Conservation (phyloP, 2,888 invertebrate genomes). For the Acanthosepion lycidas region DNA sequence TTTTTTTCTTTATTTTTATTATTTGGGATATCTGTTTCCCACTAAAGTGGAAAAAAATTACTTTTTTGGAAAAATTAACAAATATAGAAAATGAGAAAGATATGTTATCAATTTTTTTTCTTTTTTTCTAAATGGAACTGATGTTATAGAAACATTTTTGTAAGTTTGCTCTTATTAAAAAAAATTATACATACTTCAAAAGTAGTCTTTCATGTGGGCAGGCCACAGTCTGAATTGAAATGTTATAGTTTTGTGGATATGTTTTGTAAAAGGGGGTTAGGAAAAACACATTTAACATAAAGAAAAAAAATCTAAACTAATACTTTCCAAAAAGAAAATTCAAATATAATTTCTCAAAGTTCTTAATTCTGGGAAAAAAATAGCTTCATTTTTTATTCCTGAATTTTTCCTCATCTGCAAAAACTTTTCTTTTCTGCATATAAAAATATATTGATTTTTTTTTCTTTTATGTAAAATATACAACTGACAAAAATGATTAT, state of each 20-base stretch:
- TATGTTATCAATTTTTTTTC: background rate
- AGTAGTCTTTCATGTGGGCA: constrained; percentile 33
- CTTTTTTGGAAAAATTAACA: background rate
- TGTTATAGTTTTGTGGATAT: constrained; percentile 33
- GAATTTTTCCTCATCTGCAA: background rate
- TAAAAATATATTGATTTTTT: background rate
- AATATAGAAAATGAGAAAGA: constrained; percentile 25
- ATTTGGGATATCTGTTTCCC: background rate
- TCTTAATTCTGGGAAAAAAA: background rate
- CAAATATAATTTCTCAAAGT: background rate
- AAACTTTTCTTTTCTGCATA: constrained; percentile 6
- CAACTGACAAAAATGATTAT: background rate
- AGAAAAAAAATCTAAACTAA: background rate
- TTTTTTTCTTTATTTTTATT: background rate
- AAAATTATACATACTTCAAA: constrained; percentile 24
- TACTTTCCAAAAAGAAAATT: background rate
- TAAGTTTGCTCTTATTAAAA: background rate
- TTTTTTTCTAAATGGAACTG: background rate
- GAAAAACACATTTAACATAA: background rate
- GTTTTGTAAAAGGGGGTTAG: background rate
- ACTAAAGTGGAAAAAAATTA: background rate
- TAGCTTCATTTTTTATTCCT: background rate
- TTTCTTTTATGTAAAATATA: background rate
- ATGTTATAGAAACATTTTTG: constrained; percentile 6
- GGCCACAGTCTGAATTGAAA: constrained; percentile 1